A percentile compares a stretch with the other conserved stretches of the same genome.
These are phyloP conservation scores for Chromoteleia sp. DNA, from an alignment of 2,888 invertebrate genomes.

Conservation along the genomic window DNA sequence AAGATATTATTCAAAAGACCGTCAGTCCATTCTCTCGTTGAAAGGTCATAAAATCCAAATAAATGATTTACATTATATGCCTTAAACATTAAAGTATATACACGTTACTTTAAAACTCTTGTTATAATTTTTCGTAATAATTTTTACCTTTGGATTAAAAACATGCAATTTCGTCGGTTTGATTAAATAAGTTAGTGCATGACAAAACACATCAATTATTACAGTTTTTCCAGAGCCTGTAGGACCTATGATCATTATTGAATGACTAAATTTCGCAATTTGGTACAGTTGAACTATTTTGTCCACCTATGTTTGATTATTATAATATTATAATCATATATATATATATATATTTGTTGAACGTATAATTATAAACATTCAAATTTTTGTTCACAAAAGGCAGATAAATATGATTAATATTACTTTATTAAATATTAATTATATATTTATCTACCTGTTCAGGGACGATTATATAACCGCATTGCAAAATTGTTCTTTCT, in stretches of 20 bases:
- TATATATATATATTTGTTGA: too few relatives aligned
- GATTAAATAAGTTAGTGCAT: conserved; percentile 87
- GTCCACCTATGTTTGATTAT: conserved; percentile 88
- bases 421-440: neutral
- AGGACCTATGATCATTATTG: conserved; percentile 96
- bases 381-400: neutral
- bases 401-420: neutral
- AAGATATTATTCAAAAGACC: conserved; percentile 96
- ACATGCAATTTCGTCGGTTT: conserved; percentile 92
- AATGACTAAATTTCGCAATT: conserved; percentile 97
- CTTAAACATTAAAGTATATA: conserved; percentile 81
- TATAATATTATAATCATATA: too few relatives aligned
- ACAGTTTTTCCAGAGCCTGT: conserved; percentile 97
- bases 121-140: neutral
- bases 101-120: neutral
- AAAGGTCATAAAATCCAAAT: conserved; percentile 94
- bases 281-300: conserved; percentile 96
- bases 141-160: conserved; percentile 92
- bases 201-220: conserved; percentile 87
- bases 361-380: too few relatives aligned
- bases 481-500: conserved; percentile 87
- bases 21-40: conserved; percentile 96
- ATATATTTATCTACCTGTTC: conserved; percentile 87
- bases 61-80: conserved; percentile 95
- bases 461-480: conserved; percentile 89